Evolutionary conservation across 2,888 invertebrate genomes (phyloP), one percentile per base, ranked within the genome.

Genomic region (Cheilosia urbana): DNA sequence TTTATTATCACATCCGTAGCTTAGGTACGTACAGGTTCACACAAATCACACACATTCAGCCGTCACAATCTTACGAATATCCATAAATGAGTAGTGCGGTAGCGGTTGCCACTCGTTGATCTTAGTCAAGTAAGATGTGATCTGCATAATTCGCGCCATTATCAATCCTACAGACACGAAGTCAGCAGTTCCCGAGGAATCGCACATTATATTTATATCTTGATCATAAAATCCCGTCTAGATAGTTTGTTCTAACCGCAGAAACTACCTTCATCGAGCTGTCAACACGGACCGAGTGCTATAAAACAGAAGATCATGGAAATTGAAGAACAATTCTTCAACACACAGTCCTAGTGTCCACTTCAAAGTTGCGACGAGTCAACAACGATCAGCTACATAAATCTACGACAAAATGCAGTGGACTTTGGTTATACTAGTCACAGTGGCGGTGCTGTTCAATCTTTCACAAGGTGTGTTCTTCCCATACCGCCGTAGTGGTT

Each of bases 271-370:
- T 53, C 62, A 55, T 42, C 27, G 17, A 47, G 45, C 40, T 55
- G 45, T 30, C 58, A 27, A 34, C 19, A 19, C n/a, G 2, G 17
- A 15, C 15, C 13, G 21, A 21, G 4, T 47, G 7, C 62, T 83
- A 83, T 83, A 83, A 83, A 83, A 83, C 65, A 27, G 49, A 58
- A 45, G 73, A 69, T 45, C 55, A 63, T 78, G 68, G 49, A 37
- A 57, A 42, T 37, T 19, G 62, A 68, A 83, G 83, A 83, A 83
- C 78, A 73, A 73, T 83, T 83, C 83, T 83, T 68, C 45, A 45
- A 63, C 37, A 21, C 49, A 49, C 83, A 71, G 76, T 78, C 62
- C 68, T 63, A 68, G 78, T 69, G 78, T 63, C 62, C 68, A 83
- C 71, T 72, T 82, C 82, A 19, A 11, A 30, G n/a, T 45, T 47